A percentile compares a stretch with the other conserved stretches of the same genome.
Conservation (phyloP, 2,113 vertebrate species). For the Campylorhamphus procurvoides region DNA sequence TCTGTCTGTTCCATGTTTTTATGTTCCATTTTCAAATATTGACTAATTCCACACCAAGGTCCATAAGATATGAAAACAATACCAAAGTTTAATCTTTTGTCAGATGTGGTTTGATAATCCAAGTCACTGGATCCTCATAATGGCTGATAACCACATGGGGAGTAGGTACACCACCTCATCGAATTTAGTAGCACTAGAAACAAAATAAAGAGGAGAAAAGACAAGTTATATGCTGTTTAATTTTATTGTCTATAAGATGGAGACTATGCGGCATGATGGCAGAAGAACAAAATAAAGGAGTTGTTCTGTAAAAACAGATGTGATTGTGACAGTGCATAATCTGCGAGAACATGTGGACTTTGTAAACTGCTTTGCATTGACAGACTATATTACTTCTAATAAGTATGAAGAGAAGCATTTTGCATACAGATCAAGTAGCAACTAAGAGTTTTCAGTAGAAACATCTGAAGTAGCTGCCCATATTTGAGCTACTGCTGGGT, state of each 20-base stretch:
- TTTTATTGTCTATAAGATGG: background rate
- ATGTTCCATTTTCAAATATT: background rate
- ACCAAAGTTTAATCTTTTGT: background rate
- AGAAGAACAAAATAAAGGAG: background rate
- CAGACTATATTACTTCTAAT: background rate
- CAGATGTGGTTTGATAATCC: background rate
- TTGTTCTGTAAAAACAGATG: background rate
- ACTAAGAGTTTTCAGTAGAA: background rate
- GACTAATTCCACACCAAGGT: background rate
- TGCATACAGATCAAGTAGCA: background rate
- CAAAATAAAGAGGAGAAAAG: background rate
- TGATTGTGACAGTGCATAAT: background rate
- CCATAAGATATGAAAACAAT: background rate
- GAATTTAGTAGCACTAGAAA: background rate
- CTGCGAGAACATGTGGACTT: fast-evolving
- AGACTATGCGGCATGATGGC: background rate
- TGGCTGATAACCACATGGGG: background rate
- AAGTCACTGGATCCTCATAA: background rate
- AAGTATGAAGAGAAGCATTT: background rate
- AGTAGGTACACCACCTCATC: background rate
- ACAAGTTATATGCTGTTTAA: background rate
- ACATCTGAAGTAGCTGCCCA: background rate
- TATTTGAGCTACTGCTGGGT: background rate
- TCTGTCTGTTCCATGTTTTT: background rate
- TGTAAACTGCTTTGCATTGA: background rate